Evolutionary conservation across 2,797 vertebrate genomes (phyloP).

Genomic region (Melanotaenia nigrans): DNA sequence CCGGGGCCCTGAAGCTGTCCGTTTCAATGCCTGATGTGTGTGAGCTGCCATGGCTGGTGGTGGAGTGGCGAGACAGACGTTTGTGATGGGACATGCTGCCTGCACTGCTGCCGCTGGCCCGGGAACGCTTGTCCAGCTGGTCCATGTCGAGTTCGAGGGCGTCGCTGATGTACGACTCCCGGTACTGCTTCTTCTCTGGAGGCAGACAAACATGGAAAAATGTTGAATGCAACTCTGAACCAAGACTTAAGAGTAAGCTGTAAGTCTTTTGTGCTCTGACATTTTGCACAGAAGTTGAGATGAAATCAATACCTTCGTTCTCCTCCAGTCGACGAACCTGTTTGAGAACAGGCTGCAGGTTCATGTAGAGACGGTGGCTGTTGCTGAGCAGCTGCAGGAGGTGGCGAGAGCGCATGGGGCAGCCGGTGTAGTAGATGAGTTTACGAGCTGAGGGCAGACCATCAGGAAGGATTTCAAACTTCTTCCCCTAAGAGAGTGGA

Average conservation of each 20-base stretch:
- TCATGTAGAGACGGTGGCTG: conserved; percentile 98
- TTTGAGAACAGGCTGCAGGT: conserved; percentile 94
- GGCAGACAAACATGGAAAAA: not conserved
- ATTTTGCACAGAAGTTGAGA: not conserved
- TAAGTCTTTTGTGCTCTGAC: not conserved
- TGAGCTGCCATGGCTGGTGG: conserved; percentile 93
- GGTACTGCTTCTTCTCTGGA: conserved; percentile 97
- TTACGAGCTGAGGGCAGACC: conserved; percentile 96
- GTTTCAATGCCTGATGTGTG: conserved; percentile 96
- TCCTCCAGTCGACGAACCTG: conserved; percentile 95
- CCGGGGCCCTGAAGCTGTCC: conserved; percentile 85
- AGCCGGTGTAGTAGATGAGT: conserved; percentile 97
- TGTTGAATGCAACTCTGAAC: not conserved
- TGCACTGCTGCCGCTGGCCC: conserved; percentile 94
- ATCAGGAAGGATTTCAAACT: conserved; percentile 97
- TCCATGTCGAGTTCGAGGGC: conserved; percentile 97
- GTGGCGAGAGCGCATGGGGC: conserved; percentile 92
- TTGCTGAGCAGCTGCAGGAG: conserved; percentile 97
- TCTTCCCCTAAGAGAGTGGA: conserved; percentile 89
- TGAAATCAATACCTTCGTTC: conserved; percentile 87
- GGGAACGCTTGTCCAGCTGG: conserved; percentile 92
- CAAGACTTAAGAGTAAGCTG: not conserved
- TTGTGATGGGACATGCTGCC: conserved; percentile 89
- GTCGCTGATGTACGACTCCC: conserved; percentile 98
- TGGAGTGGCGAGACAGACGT: conserved; percentile 92